A percentile compares a stretch with the other conserved stretches of the same genome.
Conservation (phyloP, 2,797 vertebrate species). For the Loriculus beryllinus region DNA sequence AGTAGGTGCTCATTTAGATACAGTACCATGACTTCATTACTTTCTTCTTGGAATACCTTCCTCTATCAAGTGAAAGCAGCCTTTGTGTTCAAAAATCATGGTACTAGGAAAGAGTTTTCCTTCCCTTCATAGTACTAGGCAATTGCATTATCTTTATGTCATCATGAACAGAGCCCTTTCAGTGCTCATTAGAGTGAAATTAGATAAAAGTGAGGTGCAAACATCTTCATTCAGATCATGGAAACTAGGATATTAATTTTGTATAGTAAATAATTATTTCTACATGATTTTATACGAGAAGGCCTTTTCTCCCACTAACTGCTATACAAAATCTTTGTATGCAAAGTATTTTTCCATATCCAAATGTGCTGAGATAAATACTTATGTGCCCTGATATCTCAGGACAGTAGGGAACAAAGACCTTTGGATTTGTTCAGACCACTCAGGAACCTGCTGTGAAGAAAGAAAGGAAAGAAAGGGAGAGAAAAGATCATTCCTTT, state of each 20-base stretch:
- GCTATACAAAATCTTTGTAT: not conserved
- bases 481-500: slow-evolving; percentile 18
- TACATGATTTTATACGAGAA: not conserved
- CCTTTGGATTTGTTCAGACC: slow-evolving; percentile 7
- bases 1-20: not conserved
- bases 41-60: not conserved
- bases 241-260: not conserved
- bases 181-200: not conserved
- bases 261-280: not conserved
- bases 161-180: not conserved
- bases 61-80: not conserved
- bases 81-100: not conserved
- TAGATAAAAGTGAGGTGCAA: not conserved
- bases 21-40: not conserved
- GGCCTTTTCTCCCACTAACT: not conserved
- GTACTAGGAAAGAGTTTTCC: not conserved
- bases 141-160: fast-evolving
- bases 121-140: not conserved
- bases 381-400: not conserved
- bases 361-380: not conserved
- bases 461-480: not conserved
- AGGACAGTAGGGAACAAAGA: not conserved
- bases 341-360: not conserved
- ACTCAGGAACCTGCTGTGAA: not conserved
- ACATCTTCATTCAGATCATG: not conserved